These are phyloP conservation scores for Maniola hyperantus DNA, from an alignment of 2,888 invertebrate genomes.

Conservation along the genomic window DNA sequence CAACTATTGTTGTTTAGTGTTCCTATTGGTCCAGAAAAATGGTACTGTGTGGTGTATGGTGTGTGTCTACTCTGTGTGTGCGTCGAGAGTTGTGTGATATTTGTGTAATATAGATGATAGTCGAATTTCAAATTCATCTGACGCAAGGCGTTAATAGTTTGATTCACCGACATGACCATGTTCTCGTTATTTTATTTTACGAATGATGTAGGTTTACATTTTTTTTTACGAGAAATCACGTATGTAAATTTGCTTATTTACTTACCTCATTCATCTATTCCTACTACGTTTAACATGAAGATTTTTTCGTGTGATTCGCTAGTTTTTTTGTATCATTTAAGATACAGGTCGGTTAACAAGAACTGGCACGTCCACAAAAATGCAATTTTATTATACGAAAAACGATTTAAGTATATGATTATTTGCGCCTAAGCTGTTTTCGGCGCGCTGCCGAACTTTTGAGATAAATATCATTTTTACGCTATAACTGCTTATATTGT, in stretches of 20 bases:
- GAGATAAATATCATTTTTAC: no score
- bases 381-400: no score
- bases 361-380: no score
- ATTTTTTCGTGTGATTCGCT: slow-evolving; percentile 55
- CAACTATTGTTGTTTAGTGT: slow-evolving; percentile 5
- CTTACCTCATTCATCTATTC: slow-evolving; percentile 71
- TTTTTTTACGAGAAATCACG: slow-evolving; percentile 27
- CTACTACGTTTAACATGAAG: slow-evolving; percentile 59
- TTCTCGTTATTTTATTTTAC: slow-evolving; percentile 28
- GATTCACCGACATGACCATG: slow-evolving; percentile 51
- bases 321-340: slow-evolving; percentile 61
- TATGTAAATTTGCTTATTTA: slow-evolving; percentile 53
- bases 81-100: slow-evolving; percentile 35
- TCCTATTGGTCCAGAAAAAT: slow-evolving; percentile 28
- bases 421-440: no score
- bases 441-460: no score
- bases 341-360: slow-evolving; percentile 43
- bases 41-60: slow-evolving; percentile 18
- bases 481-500: no score
- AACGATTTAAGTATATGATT: no score
- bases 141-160: slow-evolving; percentile 62
- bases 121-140: slow-evolving; percentile 60
- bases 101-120: slow-evolving; percentile 53
- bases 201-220: slow-evolving; percentile 31
- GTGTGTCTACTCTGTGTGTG: slow-evolving; percentile 22